A percentile compares a stretch with the other conserved stretches of the same genome.
These are phyloP conservation scores for Pseudorhombus dupliciocellatus DNA, from an alignment of 2,113 vertebrate species.

Conservation along the genomic window DNA sequence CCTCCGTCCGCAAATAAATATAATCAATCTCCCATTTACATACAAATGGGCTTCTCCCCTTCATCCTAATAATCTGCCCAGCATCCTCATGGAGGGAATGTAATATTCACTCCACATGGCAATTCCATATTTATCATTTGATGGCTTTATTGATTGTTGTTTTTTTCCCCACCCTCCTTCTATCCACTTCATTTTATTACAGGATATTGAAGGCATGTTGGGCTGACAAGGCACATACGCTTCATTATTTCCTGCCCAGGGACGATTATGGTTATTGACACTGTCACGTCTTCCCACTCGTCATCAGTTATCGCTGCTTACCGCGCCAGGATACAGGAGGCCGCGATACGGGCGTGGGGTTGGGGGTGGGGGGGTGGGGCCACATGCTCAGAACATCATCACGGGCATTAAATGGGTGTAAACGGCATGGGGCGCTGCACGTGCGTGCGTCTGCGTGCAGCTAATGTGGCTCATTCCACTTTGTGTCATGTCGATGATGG, in stretches of 20 bases:
- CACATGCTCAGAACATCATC: conserved; percentile 69
- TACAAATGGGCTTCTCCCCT: conserved; percentile 82
- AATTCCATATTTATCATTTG: conserved; percentile 81
- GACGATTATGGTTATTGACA: conserved; percentile 89
- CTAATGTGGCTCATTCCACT: conserved; percentile 89
- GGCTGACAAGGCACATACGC: conserved; percentile 73
- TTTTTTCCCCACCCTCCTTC: conserved; percentile 52
- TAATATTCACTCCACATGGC: conserved; percentile 74
- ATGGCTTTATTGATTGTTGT: conserved; percentile 82
- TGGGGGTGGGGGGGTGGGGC: not conserved
- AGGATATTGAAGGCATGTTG: conserved; percentile 81
- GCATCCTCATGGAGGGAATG: conserved; percentile 72
- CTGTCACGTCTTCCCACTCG: conserved; percentile 85
- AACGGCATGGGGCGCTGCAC: conserved; percentile 78
- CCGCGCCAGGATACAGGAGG: conserved; percentile 54
- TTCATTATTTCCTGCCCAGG: conserved; percentile 86
- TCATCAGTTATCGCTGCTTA: conserved; percentile 86
- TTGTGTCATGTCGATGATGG: conserved; percentile 88
- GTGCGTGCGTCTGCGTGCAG: conserved; percentile 71
- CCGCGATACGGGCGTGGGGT: not conserved
- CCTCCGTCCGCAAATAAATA: conserved; percentile 82
- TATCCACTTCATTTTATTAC: conserved; percentile 81
- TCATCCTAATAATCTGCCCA: conserved; percentile 77
- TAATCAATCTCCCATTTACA: conserved; percentile 85
- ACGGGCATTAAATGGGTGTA: conserved; percentile 83